Evolutionary conservation across 2,888 invertebrate species (phyloP), one percentile per base, ranked within the genome.

Genomic region (Mythimna vitellina): DNA sequence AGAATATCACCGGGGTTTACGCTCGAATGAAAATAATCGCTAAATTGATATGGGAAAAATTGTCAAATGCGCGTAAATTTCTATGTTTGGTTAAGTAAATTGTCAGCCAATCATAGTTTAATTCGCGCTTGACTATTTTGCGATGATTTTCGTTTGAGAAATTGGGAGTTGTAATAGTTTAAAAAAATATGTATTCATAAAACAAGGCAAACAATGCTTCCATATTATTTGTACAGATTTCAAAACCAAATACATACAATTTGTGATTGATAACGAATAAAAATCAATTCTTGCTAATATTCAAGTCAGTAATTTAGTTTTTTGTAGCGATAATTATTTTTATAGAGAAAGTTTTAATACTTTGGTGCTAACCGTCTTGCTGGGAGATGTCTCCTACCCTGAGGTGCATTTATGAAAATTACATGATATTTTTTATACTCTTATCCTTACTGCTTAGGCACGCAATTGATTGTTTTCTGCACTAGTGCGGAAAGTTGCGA

Each of bases 271-370:
- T 81, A 61, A 71, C 65, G 63, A 74, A 78, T 69, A 70, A 84
- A 85, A 81, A 81, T 84, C 85, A 81, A 85, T 82, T 89, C 86
- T 89, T 89, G 87, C 86, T 88, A 77, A 83, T 86, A 71, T 67
- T 82, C 86, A 80, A 89, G 89, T 90, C 88, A 89, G 82, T 89
- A 86, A 84, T 83, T 76, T 87, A 87, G 81, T 82, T 81, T 9
- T 58, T 71, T 84, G 60, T 84, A 83, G 70, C 51, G 74, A 17
- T 67, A 17, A 22, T 61, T 64, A 56, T 70, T 76, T 73, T 83
- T 64, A 69, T 78, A 78, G 84, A 67, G 76, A 70, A 81, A 75
- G 38, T 71, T 81, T 54, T 53, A 53, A 38, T 42, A 14, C 0
- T 35, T 32, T 17, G 20, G 20, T 64, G 54, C 25, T n/a, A 12